A percentile compares a stretch with the other conserved stretches of the same genome.
Evolutionary conservation across 2,113 vertebrate species (phyloP).

Genomic region (Lophotis ruficrista): DNA sequence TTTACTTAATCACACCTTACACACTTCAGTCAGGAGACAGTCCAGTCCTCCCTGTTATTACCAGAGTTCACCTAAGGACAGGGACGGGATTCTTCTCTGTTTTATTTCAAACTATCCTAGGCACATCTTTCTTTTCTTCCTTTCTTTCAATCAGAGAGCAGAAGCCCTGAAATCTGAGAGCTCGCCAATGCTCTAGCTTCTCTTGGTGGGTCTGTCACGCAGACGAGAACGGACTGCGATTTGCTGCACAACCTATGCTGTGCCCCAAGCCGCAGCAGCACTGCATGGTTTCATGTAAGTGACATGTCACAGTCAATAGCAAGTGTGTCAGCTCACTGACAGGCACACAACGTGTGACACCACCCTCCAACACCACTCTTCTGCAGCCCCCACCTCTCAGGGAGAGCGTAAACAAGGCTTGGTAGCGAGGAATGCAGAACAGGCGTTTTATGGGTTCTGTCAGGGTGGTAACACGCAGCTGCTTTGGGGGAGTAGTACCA

Average conservation of each 20-base stretch:
- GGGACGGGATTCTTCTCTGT: background rate
- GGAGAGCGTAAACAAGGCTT: background rate
- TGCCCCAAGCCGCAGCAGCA: constrained; percentile 1
- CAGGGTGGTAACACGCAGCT: background rate
- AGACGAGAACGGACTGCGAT: background rate
- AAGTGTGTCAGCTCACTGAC: constrained; percentile 20
- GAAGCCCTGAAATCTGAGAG: background rate
- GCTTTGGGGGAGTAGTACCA: background rate
- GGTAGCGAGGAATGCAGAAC: background rate
- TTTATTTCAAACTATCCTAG: background rate
- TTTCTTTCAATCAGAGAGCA: background rate
- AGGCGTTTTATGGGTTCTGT: background rate
- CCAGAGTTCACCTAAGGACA: constrained; percentile 17
- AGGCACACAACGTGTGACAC: background rate
- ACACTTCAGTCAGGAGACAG: background rate
- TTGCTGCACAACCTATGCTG: background rate
- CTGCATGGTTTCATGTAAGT: constrained; percentile 15
- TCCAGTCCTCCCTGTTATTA: background rate
- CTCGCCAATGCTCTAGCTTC: background rate
- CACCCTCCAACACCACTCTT: background rate
- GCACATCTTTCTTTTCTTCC: background rate
- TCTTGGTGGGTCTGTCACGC: background rate
- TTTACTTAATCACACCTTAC: background rate
- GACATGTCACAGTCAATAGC: background rate
- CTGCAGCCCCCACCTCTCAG: background rate